These are phyloP conservation scores for Larimichthys polyactis DNA, from an alignment of 2,113 vertebrate species.

Conservation along the genomic window DNA sequence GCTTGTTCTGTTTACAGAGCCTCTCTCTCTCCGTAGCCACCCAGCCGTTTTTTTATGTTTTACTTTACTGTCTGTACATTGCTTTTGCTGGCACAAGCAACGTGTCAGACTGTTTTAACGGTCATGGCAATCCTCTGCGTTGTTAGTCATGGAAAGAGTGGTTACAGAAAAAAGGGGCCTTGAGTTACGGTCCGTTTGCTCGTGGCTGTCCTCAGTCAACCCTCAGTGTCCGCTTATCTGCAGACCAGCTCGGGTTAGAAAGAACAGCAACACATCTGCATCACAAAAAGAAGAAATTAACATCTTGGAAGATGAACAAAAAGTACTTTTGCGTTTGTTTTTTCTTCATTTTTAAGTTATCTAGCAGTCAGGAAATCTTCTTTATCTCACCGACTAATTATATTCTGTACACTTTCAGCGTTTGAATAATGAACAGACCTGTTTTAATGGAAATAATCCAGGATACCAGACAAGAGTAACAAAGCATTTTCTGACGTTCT, in stretches of 20 bases:
- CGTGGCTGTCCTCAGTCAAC: conserved; percentile 26
- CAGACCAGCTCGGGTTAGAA: not conserved
- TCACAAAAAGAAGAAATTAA: not conserved
- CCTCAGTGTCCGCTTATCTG: not conserved
- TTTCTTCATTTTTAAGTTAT: not conserved
- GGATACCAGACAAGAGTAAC: not conserved
- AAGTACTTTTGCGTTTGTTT: not conserved
- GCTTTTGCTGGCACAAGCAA: conserved; percentile 12
- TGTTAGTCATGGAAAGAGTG: conserved; percentile 52
- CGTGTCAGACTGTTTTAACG: conserved; percentile 17
- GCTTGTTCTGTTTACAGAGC: not conserved
- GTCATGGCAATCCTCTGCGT: conserved; percentile 26
- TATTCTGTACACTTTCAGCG: not conserved
- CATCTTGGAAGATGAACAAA: not conserved
- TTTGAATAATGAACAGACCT: not conserved
- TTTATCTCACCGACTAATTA: not conserved
- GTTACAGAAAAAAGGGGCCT: conserved; percentile 3
- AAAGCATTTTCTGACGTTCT: conserved; percentile 5
- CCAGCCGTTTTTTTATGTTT: not conserved
- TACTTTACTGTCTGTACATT: not conserved
- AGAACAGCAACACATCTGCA: not conserved
- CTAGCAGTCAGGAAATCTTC: not conserved
- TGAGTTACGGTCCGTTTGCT: conserved; percentile 10
- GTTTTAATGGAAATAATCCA: not conserved
- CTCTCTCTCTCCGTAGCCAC: not conserved